A percentile compares a stretch with the other conserved stretches of the same genome.
Conservation (phyloP, 2,797 vertebrate species). For the Potorous gilbertii region DNA sequence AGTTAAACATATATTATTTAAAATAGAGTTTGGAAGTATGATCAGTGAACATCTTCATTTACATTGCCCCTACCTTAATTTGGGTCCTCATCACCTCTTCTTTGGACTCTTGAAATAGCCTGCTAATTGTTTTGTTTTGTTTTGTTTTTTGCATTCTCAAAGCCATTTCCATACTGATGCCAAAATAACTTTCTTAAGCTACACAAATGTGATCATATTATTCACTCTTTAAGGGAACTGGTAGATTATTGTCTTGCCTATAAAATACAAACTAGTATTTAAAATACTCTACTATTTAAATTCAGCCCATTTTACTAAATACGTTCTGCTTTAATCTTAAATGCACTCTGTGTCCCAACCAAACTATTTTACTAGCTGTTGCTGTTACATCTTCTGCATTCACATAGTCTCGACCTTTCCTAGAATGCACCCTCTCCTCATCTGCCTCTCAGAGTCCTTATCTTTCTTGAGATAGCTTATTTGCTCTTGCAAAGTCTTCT, state of each 20-base stretch:
- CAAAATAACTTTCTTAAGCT: too few species aligned
- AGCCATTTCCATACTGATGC: too few species aligned
- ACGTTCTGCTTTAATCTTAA: not conserved
- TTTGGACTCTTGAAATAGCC: too few species aligned
- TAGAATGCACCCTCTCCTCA: not conserved
- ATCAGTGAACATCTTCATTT: too few species aligned
- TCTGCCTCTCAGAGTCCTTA: not conserved
- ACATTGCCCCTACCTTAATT: too few species aligned
- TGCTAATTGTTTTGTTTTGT: too few species aligned
- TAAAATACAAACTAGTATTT: not conserved
- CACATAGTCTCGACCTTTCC: not conserved
- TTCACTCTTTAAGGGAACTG: not conserved
- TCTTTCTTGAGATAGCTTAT: not conserved
- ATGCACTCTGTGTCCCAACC: not conserved
- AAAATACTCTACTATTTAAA: not conserved
- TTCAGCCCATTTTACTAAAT: not conserved
- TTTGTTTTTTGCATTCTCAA: too few species aligned
- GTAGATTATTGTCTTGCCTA: not conserved
- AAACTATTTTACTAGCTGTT: not conserved
- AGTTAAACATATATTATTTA: too few species aligned
- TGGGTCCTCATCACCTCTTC: too few species aligned
- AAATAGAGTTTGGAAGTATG: too few species aligned
- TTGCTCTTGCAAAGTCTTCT: not conserved
- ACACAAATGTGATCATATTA: too few species aligned
- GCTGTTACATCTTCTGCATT: not conserved